Base-by-base conservation (phyloP, 2,797 vertebrate genomes). In the Sebastes wilsoni region DNA sequence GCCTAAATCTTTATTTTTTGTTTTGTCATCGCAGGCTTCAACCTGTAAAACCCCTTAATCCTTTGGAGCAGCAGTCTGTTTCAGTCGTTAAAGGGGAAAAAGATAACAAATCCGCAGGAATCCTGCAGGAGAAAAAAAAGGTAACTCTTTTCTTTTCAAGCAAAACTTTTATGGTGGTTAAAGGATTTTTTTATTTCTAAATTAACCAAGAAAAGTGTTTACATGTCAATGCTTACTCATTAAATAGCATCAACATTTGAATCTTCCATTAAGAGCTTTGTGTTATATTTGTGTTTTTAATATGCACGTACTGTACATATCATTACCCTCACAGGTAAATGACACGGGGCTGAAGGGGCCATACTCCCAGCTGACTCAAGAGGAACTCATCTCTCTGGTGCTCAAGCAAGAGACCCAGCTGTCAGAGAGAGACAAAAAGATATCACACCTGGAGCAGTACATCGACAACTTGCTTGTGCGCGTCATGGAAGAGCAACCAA, bases 391-490 rank as follows among this genome's bases (percentile, higher is more conserved):
- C 85, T 95, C 97, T 84, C 79, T 99, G 92, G 93, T 98, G 69
- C 76, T 97, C 62, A 97, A 96, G 4, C 98, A 99, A 92, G 97
- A 98, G 85, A 96, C 93, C 0, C 91, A 94, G 1, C 96, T 99
- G 2, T 82, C 82, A 5, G 96, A 95, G 86, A 97, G 94, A 42
- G 96, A 97, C 23, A 71, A 87, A 0, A 98, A 97, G 83, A 97
- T 99, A n/a, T 90, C 92, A 0, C 96, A 98, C 82, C 94, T 99
- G 66, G 98, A 99, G 85, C 94, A 94, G 64, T 99, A 99, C 93
- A 99, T 99, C 0, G 99, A 99, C 87, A 96, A 97, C 81, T 89
- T 99, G 84, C 96, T 99, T 0, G 96, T 99, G 79, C 96, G 97
- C 1, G 96, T 99, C 81, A 98, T 99, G 72, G 99, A 99, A 10